phyloP scores from a whole-genome alignment of 2,888 invertebrate species.

The Hirtodrosophila trivittata region DNA sequence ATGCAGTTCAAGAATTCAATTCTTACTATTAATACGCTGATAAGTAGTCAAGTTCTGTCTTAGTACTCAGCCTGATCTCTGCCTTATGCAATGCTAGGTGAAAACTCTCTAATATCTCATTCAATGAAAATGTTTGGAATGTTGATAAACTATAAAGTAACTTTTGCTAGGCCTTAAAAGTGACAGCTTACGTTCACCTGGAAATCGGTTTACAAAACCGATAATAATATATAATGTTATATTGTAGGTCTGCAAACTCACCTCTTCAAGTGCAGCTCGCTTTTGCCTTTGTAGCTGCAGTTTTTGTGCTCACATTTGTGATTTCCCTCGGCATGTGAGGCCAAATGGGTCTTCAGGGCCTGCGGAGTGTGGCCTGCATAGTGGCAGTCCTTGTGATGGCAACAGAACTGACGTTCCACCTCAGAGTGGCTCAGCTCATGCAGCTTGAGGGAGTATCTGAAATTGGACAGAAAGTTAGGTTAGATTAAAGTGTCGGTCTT shows the following conservation, averaged over 20 bases:
- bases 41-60: no score
- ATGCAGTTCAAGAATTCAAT: no score
- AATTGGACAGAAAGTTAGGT: conserved; percentile 25
- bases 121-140: no score
- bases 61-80: no score
- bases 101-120: no score
- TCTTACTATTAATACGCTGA: no score
- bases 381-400: conserved; percentile 85
- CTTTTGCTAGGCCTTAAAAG: no score
- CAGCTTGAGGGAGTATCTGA: conserved; percentile 86
- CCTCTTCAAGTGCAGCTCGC: conserved; percentile 78
- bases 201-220: no score
- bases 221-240: neutral
- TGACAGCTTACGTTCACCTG: no score
- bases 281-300: conserved; percentile 86
- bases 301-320: conserved; percentile 83
- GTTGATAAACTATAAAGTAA: no score
- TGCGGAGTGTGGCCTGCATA: conserved; percentile 85
- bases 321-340: conserved; percentile 85
- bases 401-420: conserved; percentile 83
- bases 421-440: conserved; percentile 86
- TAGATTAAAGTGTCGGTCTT: neutral
- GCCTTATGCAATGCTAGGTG: no score
- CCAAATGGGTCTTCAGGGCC: conserved; percentile 85
- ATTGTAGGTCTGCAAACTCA: conserved; percentile 53